A percentile compares a stretch with the other conserved stretches of the same genome.
phyloP scores from a whole-genome alignment of 2,113 vertebrate species.

The Phalacrocorax brasilianus region DNA sequence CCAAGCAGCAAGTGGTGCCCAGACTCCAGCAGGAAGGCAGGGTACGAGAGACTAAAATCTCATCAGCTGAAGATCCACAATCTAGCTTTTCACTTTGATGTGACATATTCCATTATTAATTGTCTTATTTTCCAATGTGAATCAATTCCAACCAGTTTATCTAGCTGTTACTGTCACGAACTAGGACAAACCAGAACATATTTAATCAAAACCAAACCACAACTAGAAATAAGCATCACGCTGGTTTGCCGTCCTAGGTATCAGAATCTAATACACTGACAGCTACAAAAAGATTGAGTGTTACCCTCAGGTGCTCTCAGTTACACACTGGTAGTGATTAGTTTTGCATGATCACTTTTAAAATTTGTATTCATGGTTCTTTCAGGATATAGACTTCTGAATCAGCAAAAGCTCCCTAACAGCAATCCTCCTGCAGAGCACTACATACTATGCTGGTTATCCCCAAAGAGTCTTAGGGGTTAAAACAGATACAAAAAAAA shows the following conservation, averaged over 20 bases:
- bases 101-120: not conserved
- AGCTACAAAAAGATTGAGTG: not conserved
- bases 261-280: not conserved
- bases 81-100: not conserved
- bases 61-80: not conserved
- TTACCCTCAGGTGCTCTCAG: not conserved
- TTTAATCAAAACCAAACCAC: not conserved
- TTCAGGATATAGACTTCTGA: not conserved
- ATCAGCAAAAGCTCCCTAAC: not conserved
- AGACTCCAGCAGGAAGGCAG: not conserved
- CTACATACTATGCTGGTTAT: not conserved
- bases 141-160: not conserved
- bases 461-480: not conserved
- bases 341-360: not conserved
- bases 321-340: not conserved
- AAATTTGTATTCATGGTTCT: not conserved
- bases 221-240: not conserved
- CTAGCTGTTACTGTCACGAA: not conserved
- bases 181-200: not conserved
- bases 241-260: not conserved
- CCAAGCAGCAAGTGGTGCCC: rapidly evolving
- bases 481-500: not conserved
- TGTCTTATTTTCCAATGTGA: not conserved
- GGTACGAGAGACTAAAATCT: not conserved
- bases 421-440: not conserved